Percentiles rank a stretch among this genome's conserved stretches.
Conservation (phyloP, 2,888 invertebrate genomes). For the Eupithecia subfuscata region DNA sequence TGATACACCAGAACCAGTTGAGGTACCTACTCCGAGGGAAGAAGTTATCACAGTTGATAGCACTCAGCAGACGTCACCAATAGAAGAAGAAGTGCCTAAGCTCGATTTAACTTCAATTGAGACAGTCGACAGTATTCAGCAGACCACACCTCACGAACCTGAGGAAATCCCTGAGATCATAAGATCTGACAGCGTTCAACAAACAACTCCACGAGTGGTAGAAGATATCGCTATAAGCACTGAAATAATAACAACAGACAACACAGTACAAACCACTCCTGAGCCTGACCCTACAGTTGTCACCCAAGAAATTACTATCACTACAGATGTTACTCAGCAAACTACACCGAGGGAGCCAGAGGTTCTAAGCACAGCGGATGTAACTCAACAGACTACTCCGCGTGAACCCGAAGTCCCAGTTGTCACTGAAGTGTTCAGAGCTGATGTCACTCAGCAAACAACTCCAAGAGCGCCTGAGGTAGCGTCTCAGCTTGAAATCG, state of each 20-base stretch:
- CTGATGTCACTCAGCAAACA: constrained; percentile 49
- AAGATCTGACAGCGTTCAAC: constrained; percentile 42
- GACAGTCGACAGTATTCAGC: constrained; percentile 57
- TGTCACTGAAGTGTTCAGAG: constrained; percentile 8
- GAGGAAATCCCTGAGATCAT: constrained; percentile 35
- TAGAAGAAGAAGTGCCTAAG: constrained; percentile 49
- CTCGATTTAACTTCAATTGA: constrained; percentile 48
- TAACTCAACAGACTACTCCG: constrained; percentile 21
- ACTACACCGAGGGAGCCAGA: constrained; percentile 34
- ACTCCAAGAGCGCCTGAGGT: constrained; percentile 40
- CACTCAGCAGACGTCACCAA: constrained; percentile 62
- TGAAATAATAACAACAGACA: constrained; percentile 43
- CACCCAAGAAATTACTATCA: constrained; percentile 17
- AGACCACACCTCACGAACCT: constrained; percentile 59
- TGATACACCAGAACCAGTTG: constrained; percentile 55
- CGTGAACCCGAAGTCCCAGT: constrained; percentile 16
- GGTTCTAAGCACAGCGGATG: constrained; percentile 13
- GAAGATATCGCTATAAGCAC: constrained; percentile 30
- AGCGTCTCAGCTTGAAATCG: constrained; percentile 30
- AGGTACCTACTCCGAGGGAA: constrained; percentile 41
- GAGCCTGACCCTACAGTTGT: constrained; percentile 21
- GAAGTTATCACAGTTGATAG: constrained; percentile 54
- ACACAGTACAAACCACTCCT: constrained; percentile 43
- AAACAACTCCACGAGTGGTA: constrained; percentile 29
- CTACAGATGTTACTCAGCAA: constrained; percentile 37